A percentile compares a stretch with the other conserved stretches of the same genome.
These are phyloP conservation scores for Drosophila mayaguana DNA, from an alignment of 2,888 invertebrate genomes.

Conservation along the genomic window DNA sequence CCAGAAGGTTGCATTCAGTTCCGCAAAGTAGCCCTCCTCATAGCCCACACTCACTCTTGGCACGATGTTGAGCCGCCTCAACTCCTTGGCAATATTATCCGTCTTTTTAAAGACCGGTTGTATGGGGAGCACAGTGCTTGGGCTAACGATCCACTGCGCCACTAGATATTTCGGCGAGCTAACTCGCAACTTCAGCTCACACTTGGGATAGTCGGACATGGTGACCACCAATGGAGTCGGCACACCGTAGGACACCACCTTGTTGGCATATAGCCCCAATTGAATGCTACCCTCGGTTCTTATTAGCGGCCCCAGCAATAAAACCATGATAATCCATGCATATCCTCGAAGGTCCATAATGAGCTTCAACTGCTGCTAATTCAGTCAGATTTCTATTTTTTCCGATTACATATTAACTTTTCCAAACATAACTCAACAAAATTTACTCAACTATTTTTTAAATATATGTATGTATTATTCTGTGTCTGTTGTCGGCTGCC, in stretches of 20 bases:
- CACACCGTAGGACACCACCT: not conserved
- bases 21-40: not conserved
- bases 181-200: constrained; percentile 7
- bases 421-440: not conserved
- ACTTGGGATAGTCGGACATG: constrained; percentile 1
- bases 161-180: constrained; percentile 27
- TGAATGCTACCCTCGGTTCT: not conserved
- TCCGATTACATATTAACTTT: not conserved
- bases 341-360: constrained; percentile 20
- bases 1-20: constrained; percentile 37
- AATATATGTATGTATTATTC: not conserved
- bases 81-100: not conserved
- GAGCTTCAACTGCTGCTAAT: not conserved
- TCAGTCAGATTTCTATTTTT: not conserved
- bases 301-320: not conserved
- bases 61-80: not conserved
- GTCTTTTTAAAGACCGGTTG: not conserved
- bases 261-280: constrained; percentile 13
- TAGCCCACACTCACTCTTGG: not conserved
- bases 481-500: not conserved
- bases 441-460: not conserved
- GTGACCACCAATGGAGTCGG: constrained; percentile 13
- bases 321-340: not conserved
- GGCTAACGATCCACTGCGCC: constrained; percentile 6
- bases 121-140: not conserved